Percentiles rank a stretch among this genome's conserved stretches.
These are phyloP conservation scores for Drosophila kikkawai DNA, from an alignment of 1,140 invertebrate genomes.

Conservation along the genomic window DNA sequence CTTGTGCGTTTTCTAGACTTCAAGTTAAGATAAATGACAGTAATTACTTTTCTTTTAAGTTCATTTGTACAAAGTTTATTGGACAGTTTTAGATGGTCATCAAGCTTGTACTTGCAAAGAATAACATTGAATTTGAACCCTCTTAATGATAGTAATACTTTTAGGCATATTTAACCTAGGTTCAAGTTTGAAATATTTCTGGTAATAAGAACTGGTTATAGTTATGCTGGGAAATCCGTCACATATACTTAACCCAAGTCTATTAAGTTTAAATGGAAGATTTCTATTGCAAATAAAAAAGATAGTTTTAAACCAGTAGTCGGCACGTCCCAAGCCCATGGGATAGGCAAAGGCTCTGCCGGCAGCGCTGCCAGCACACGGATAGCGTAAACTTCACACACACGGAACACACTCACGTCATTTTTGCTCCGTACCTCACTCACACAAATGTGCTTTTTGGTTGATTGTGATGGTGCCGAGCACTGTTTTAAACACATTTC, in stretches of 20 bases:
- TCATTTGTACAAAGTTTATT: not conserved
- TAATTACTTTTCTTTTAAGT: not conserved
- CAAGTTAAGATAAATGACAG: not conserved
- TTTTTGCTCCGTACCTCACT: too few relatives aligned
- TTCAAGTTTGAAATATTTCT: not conserved
- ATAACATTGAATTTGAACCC: not conserved
- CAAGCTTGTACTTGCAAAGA: not conserved
- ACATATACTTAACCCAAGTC: not conserved
- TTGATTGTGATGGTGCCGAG: too few relatives aligned
- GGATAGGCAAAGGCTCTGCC: too few relatives aligned
- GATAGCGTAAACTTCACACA: too few relatives aligned
- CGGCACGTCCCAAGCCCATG: too few relatives aligned
- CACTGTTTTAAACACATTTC: not conserved
- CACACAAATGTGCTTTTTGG: too few relatives aligned
- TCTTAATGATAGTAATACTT: not conserved
- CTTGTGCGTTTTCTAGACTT: not conserved
- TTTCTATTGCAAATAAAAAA: not conserved
- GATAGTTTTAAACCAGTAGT: not conserved
- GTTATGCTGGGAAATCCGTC: slow-evolving; percentile 6
- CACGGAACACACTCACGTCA: too few relatives aligned
- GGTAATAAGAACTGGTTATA: not conserved
- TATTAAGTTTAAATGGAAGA: not conserved
- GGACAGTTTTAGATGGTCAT: not conserved
- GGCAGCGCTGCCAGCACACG: too few relatives aligned
- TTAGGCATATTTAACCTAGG: not conserved